Evolutionary conservation across 35 echinoderm and acorn worm genomes (phyloP).

Genomic region (Patiria miniata): DNA sequence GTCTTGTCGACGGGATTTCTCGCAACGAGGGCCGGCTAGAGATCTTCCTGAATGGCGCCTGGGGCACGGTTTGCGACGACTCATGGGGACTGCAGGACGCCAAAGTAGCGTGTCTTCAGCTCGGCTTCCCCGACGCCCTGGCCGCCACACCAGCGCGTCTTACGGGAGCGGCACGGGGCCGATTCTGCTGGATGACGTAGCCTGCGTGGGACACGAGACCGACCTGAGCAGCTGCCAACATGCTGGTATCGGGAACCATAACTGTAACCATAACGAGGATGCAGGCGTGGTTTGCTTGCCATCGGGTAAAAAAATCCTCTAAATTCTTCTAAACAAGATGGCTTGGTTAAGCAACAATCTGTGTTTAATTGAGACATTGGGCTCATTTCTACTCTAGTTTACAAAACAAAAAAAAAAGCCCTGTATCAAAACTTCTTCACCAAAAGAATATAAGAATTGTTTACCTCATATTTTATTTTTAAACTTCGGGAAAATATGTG

Average conservation of each 20-base stretch:
- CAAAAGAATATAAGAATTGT: too few species aligned
- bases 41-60: background rate
- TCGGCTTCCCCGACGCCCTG: constrained; percentile 1
- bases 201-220: background rate
- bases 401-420: too few species aligned
- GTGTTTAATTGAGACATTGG: too few species aligned
- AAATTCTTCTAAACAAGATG: too few species aligned
- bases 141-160: background rate
- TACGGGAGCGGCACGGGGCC: constrained; percentile 18
- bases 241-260: background rate
- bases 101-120: constrained; percentile 17
- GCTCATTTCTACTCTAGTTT: too few species aligned
- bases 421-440: too few species aligned
- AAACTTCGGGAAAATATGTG: too few species aligned
- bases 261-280: constrained; percentile 26
- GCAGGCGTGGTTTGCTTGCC: constrained; percentile 27
- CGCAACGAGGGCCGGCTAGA: constrained; percentile 26
- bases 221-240: background rate
- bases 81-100: constrained; percentile 34
- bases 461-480: too few species aligned
- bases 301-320: background rate
- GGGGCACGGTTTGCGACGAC: constrained; percentile 48
- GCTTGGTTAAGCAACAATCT: too few species aligned
- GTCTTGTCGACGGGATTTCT: constrained; percentile 16
- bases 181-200: constrained; percentile 5